Conservation (phyloP, 2,888 invertebrate genomes). For the Xestia xanthographa region DNA sequence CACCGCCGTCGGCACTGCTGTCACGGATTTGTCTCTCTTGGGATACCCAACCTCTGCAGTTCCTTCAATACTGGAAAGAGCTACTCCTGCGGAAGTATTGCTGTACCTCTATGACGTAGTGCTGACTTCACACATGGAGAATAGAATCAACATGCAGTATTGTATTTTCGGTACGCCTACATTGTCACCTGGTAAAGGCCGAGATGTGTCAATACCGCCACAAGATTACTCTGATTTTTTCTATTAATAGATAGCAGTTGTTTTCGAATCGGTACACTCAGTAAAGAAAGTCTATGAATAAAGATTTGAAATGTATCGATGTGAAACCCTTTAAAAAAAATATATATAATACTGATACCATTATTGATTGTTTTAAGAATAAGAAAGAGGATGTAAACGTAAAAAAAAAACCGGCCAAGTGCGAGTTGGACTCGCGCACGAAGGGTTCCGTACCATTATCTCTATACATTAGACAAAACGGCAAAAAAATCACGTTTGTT, state of each 20-base stretch:
- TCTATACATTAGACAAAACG: too few species aligned
- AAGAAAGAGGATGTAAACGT: not conserved
- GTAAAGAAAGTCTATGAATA: not conserved
- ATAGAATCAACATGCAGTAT: not conserved
- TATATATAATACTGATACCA: not conserved
- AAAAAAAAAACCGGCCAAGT: too few species aligned
- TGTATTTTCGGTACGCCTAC: not conserved
- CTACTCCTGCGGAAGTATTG: slow-evolving; percentile 19
- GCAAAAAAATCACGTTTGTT: too few species aligned
- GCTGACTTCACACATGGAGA: slow-evolving; percentile 7
- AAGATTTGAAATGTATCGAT: too few species aligned
- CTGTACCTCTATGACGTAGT: slow-evolving; percentile 40
- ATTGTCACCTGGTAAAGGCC: not conserved
- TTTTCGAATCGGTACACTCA: not conserved
- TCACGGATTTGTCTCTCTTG: not conserved
- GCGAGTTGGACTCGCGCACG: too few species aligned
- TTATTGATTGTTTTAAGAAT: not conserved
- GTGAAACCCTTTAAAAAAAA: not conserved
- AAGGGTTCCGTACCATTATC: too few species aligned
- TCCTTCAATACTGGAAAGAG: not conserved
- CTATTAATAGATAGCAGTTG: not conserved
- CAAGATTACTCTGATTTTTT: not conserved
- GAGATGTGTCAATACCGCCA: not conserved
- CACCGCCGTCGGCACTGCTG: not conserved
- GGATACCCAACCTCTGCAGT: not conserved